A percentile compares a stretch with the other conserved stretches of the same genome.
These are phyloP conservation scores for Sinodicranocentrus sp. DNA, from an alignment of 2,888 invertebrate genomes.

Conservation along the genomic window DNA sequence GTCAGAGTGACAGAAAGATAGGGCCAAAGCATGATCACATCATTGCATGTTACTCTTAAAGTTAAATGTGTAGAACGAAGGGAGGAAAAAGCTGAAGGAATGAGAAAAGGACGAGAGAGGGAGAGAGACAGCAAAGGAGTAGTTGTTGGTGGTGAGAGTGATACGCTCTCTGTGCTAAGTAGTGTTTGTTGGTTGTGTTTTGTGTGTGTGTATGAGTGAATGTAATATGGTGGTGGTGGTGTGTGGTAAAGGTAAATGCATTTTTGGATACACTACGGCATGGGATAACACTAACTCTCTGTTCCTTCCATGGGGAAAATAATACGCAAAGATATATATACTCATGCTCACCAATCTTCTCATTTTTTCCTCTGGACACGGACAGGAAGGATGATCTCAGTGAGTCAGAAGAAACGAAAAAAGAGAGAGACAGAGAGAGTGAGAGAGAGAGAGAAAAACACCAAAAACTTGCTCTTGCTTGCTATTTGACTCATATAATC, in stretches of 20 bases:
- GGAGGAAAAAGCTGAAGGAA: too few relatives aligned
- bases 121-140: too few relatives aligned
- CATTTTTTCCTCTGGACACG: slow-evolving; percentile 41
- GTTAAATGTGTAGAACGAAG: too few relatives aligned
- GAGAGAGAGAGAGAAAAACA: slow-evolving; percentile 35
- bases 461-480: slow-evolving; percentile 24
- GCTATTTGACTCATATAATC: slow-evolving; percentile 43
- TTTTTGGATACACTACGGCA: background rate
- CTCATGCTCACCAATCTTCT: background rate
- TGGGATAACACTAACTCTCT: too few relatives aligned
- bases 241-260: background rate
- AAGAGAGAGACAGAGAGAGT: background rate
- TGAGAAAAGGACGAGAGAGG: too few relatives aligned
- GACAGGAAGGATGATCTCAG: slow-evolving; percentile 65
- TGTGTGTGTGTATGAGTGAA: too few relatives aligned
- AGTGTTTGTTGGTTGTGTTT: too few relatives aligned
- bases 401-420: slow-evolving; percentile 45
- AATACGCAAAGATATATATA: background rate
- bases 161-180: too few relatives aligned
- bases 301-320: background rate
- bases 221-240: background rate
- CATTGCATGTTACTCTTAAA: too few relatives aligned
- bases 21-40: too few relatives aligned
- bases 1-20: too few relatives aligned
- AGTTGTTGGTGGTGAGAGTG: too few relatives aligned